A percentile compares a stretch with the other conserved stretches of the same genome.
phyloP scores from a whole-genome alignment of 2,113 vertebrate genomes.

The Phylloscopus trochilus region DNA sequence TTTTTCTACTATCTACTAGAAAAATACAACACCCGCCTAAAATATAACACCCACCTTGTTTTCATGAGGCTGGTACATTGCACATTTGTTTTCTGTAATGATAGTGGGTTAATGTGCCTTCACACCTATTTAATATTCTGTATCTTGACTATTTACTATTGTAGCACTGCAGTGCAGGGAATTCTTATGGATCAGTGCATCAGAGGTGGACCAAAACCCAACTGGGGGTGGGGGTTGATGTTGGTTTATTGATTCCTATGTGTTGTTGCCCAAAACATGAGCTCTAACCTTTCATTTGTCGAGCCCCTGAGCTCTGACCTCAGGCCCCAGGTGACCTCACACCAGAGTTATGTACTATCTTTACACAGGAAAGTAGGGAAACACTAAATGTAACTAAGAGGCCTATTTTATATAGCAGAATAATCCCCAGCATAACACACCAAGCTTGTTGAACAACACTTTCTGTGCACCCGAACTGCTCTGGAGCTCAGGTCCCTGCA shows the following conservation, averaged over 20 bases:
- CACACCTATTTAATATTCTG: neutral
- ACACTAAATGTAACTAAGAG: neutral
- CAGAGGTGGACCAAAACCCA: neutral
- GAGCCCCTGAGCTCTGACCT: neutral
- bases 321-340: neutral
- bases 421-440: neutral
- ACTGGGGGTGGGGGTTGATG: neutral
- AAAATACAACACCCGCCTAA: neutral
- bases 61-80: neutral
- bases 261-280: neutral
- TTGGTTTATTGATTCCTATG: neutral
- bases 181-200: neutral
- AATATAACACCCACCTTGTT: neutral
- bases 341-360: neutral
- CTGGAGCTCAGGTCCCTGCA: rapidly evolving
- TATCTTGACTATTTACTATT: neutral
- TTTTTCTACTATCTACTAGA: neutral
- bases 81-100: neutral
- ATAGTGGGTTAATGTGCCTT: neutral
- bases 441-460: neutral
- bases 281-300: neutral
- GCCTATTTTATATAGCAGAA: neutral
- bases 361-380: neutral
- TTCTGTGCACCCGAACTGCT: neutral
- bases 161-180: neutral